phyloP scores from a whole-genome alignment of 2,113 vertebrate genomes.

The Indicator indicator region DNA sequence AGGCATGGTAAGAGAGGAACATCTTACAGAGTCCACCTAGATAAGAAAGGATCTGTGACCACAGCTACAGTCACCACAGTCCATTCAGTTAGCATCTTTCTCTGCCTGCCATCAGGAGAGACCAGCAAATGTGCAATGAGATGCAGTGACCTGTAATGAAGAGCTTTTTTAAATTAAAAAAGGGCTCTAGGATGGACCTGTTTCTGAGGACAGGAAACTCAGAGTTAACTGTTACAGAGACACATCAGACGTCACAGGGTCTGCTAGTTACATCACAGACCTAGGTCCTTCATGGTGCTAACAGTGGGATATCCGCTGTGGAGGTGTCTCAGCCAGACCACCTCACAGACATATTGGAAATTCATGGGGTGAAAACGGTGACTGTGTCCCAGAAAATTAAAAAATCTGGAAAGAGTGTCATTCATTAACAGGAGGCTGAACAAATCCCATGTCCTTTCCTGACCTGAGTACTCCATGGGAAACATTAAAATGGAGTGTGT shows the following conservation, averaged over 20 bases:
- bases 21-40: background rate
- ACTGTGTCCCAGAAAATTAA: background rate
- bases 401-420: background rate
- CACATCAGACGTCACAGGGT: background rate
- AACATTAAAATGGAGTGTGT: background rate
- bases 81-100: background rate
- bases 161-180: background rate
- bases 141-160: background rate
- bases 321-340: background rate
- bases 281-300: background rate
- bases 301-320: background rate
- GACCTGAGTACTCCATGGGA: background rate
- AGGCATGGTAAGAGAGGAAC: background rate
- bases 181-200: background rate
- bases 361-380: background rate
- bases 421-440: background rate
- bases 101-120: background rate
- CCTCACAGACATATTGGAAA: background rate
- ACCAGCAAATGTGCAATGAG: background rate
- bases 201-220: background rate
- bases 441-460: background rate
- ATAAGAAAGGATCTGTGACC: background rate
- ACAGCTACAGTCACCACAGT: background rate
- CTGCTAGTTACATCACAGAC: background rate
- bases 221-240: background rate